A percentile compares a stretch with the other conserved stretches of the same genome.
These are phyloP conservation scores for Sarcophaga caerulescens DNA, from an alignment of 2,888 invertebrate species.

Conservation along the genomic window DNA sequence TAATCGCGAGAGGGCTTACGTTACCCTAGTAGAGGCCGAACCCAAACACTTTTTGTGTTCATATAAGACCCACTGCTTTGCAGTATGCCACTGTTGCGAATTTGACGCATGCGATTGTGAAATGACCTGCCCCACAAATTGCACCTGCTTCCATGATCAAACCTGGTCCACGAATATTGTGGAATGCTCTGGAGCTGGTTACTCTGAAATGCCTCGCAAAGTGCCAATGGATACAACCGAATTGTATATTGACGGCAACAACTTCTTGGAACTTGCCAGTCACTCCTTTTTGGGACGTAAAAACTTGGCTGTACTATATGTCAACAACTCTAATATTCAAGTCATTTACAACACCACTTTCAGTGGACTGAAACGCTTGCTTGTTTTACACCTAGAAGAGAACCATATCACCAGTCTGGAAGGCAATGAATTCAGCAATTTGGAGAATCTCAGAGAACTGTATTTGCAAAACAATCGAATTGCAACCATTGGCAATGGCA, in stretches of 20 bases:
- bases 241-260: slow-evolving; percentile 95
- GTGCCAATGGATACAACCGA: slow-evolving; percentile 98
- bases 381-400: slow-evolving; percentile 92
- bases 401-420: slow-evolving; percentile 90
- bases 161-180: slow-evolving; percentile 96
- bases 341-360: slow-evolving; percentile 94
- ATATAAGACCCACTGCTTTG: slow-evolving; percentile 96
- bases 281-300: slow-evolving; percentile 96
- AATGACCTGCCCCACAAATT: slow-evolving; percentile 96
- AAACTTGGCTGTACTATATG: slow-evolving; percentile 92
- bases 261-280: slow-evolving; percentile 91
- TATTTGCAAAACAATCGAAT: slow-evolving; percentile 94
- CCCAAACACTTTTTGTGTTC: slow-evolving; percentile 95
- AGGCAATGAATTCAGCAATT: slow-evolving; percentile 91
- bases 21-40: slow-evolving; percentile 93
- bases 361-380: slow-evolving; percentile 90
- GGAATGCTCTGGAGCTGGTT: slow-evolving; percentile 92
- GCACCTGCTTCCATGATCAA: slow-evolving; percentile 97
- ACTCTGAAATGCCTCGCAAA: slow-evolving; percentile 91
- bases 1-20: slow-evolving; percentile 90
- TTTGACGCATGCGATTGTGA: slow-evolving; percentile 98
- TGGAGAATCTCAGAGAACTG: slow-evolving; percentile 91
- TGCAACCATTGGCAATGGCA: slow-evolving; percentile 90
- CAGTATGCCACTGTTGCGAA: slow-evolving; percentile 97
- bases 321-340: slow-evolving; percentile 93